Evolutionary conservation across 2,888 invertebrate species (phyloP), one percentile per base, ranked within the genome.

Genomic region (Drosophila hawaiiensis): DNA sequence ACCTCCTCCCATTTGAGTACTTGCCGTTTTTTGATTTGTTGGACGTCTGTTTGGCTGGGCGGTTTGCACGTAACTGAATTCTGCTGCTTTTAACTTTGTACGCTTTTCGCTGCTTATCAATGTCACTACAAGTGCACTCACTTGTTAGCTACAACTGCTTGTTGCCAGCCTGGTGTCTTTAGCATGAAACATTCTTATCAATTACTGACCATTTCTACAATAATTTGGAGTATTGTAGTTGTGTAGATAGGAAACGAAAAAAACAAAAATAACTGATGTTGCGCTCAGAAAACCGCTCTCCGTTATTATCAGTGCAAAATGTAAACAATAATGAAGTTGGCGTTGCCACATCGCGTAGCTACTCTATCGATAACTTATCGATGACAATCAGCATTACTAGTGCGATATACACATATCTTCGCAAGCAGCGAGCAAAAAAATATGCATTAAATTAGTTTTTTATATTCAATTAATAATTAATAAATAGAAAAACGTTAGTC

Each of bases 21-120:
- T 79, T 81, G 64, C 55, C 68, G 66, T 69, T 73, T 70, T 73
- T 19, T 55, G 28, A 47, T 16, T 47, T 60, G 52, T 64, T 37
- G 82, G 66, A 74, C 82, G 82, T 85, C 85, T 83, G 85, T 73
- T 90, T 78, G 63, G 83, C 70, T 88, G 74, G 62, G 86, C 81
- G 65, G 74, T 73, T 77, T 73, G 67, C 70, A 70, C 61, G 64
- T 73, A 80, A 90, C 80, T 85, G 80, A 88, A 66, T 68, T 68
- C 56, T 71, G 68, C 59, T 68, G 79, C 82, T 79, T 84, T 73
- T 73, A 77, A 73, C 77, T 82, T 7, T 71, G 68, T 16, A n/a
- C 22, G 66, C 66, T 76, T 62, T 76, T 71, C 71, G 73, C 55
- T 66, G 49, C 41, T 54, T 73, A 73, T 82, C 79, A 82, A 60